Percentiles rank a stretch among this genome's conserved stretches.
Evolutionary conservation across 2,113 vertebrate genomes (phyloP).

Genomic region (Cyprinodon variegatus): DNA sequence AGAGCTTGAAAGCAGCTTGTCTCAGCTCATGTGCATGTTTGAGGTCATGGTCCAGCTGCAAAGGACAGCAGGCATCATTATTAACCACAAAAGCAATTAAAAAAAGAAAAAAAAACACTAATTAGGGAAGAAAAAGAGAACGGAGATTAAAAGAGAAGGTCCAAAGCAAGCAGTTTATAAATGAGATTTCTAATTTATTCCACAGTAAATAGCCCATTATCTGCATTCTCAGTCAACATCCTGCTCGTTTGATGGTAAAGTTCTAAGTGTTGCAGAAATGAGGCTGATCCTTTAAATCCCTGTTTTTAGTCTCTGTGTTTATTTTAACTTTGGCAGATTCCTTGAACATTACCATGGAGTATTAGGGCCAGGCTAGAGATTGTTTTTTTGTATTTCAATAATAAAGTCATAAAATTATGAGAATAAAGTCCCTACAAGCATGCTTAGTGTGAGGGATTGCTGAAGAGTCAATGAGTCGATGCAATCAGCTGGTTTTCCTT

Average conservation of each 20-base stretch:
- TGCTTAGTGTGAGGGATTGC: too few relatives aligned
- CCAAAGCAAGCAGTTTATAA: background rate
- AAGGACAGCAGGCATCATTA: background rate
- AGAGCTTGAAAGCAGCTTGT: constrained; percentile 98
- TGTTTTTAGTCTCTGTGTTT: too few relatives aligned
- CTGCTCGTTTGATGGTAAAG: too few relatives aligned
- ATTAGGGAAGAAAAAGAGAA: background rate
- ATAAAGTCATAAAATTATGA: too few relatives aligned
- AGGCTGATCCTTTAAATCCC: background rate
- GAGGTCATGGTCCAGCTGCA: constrained; percentile 95
- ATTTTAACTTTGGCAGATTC: too few relatives aligned
- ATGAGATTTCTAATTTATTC: background rate
- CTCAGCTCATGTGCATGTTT: constrained; percentile 97
- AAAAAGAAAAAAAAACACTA: background rate
- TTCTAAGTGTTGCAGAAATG: background rate
- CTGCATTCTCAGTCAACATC: background rate
- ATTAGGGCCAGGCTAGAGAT: too few relatives aligned
- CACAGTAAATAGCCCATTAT: background rate
- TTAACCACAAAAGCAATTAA: background rate
- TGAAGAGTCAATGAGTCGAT: too few relatives aligned
- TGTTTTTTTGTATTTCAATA: too few relatives aligned
- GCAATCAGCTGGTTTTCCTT: too few relatives aligned
- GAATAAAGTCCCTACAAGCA: too few relatives aligned
- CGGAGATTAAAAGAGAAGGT: background rate
- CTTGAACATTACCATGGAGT: too few relatives aligned